These are phyloP conservation scores for Nannoperca australis DNA, from an alignment of 2,797 vertebrate genomes.

Conservation along the genomic window DNA sequence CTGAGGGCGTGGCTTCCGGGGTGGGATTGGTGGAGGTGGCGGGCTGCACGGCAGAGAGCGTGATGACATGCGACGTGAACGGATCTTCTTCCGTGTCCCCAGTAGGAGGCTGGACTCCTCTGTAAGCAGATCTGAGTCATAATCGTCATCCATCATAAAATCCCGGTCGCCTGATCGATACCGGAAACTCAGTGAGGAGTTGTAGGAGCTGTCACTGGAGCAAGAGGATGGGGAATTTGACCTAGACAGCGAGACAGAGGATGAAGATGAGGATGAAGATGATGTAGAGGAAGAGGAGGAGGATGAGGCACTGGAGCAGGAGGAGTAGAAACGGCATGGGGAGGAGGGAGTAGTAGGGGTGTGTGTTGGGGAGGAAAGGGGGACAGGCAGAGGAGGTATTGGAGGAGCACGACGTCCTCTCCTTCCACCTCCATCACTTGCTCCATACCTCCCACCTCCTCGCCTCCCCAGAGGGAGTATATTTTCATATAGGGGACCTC, in stretches of 20 bases:
- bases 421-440: conserved; percentile 76
- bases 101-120: conserved; percentile 88
- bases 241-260: conserved; percentile 83
- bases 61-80: conserved; percentile 83
- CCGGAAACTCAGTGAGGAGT: conserved; percentile 85
- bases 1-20: conserved; percentile 84
- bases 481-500: conserved; percentile 87
- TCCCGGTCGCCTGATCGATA: conserved; percentile 81
- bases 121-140: conserved; percentile 85
- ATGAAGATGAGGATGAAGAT: conserved; percentile 83
- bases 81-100: conserved; percentile 79
- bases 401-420: conserved; percentile 82
- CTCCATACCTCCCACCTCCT: conserved; percentile 83
- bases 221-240: conserved; percentile 85
- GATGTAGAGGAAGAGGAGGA: conserved; percentile 81
- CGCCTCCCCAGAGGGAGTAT: conserved; percentile 86
- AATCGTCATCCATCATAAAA: conserved; percentile 75
- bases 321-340: conserved; percentile 80
- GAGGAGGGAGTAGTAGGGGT: conserved; percentile 85
- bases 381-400: conserved; percentile 79
- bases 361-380: conserved; percentile 83
- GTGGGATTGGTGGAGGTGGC: conserved; percentile 85
- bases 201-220: conserved; percentile 81
- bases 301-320: conserved; percentile 82
- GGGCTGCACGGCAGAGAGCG: conserved; percentile 86